These are phyloP conservation scores for Epinephelus cyanopodus DNA, from an alignment of 2,113 vertebrate genomes.

Conservation along the genomic window DNA sequence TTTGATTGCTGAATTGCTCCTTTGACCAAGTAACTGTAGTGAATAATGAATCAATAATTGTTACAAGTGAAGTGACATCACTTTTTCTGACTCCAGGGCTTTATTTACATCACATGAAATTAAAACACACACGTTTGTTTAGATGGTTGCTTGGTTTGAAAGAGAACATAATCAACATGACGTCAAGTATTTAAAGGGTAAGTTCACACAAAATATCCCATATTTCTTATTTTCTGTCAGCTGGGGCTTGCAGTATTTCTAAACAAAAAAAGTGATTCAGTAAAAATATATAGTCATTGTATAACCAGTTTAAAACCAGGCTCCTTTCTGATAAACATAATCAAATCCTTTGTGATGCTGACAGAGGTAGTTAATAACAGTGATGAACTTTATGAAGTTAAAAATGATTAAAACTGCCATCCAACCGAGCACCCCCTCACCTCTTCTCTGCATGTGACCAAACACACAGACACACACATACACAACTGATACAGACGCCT, in stretches of 20 bases:
- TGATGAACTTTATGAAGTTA: background rate
- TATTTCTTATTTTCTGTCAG: background rate
- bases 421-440: slow-evolving; percentile 29
- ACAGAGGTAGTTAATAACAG: background rate
- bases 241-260: no score
- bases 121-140: background rate
- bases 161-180: background rate
- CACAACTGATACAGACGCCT: slow-evolving; percentile 27
- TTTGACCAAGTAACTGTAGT: background rate
- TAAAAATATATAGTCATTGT: background rate
- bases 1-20: background rate
- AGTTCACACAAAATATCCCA: background rate
- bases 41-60: background rate
- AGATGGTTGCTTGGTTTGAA: background rate
- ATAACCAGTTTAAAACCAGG: background rate
- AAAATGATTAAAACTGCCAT: slow-evolving; percentile 24
- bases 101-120: background rate
- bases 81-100: background rate
- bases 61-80: no score
- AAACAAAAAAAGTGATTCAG: no score
- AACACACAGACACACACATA: slow-evolving; percentile 1
- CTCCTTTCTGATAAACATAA: background rate
- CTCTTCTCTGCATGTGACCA: slow-evolving; percentile 56
- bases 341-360: background rate
- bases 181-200: background rate